Evolutionary conservation across 2,797 vertebrate species (phyloP), one percentile per base, ranked within the genome.

Genomic region (Chaetodon trifasciatus): DNA sequence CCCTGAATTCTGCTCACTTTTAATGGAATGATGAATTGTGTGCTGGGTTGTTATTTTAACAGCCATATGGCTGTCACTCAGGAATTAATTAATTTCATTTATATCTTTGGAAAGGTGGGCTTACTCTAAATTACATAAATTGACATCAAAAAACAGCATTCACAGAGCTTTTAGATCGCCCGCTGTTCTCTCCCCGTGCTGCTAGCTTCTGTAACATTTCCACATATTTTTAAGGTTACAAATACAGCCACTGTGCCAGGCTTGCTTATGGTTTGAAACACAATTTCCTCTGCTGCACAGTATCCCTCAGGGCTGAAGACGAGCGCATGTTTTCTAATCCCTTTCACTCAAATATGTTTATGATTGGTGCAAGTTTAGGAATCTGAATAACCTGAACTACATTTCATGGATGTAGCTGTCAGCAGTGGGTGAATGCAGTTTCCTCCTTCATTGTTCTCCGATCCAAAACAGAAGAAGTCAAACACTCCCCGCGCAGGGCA

Each of bases 21-120:
- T 91, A 93, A 92, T 90, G 37, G 60, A 67, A 92, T 91, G 86
- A 93, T 91, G 78, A 88, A 93, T 93, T 70, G 68, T 70, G 47
- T 67, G 55, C 42, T 24, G 49, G 47, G 53, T 77, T 78, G 82
- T 91, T 89, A 71, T 89, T 91, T 71, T 61, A 89, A 70, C 74
- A 63, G 83, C 89, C 93, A 93, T 93, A 89, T 91, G 88, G 84
- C 79, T 70, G 70, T 89, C 82, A 87, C 82, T 88, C 81, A 87
- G 83, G 84, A 87, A 86, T 89, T 74, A 84, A 93, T 92, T 82
- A 66, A 74, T 89, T 81, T 79, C 46, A 82, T 87, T 88, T 88
- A 73, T 79, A 75, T 79, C 23, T 63, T 78, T 70, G 76, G 78
- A 76, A 80, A 90, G 77, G 70, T 85, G 52, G 35, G 28, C 23